These are phyloP conservation scores for Xylota sylvarum DNA, from an alignment of 2,888 invertebrate species.

Conservation along the genomic window DNA sequence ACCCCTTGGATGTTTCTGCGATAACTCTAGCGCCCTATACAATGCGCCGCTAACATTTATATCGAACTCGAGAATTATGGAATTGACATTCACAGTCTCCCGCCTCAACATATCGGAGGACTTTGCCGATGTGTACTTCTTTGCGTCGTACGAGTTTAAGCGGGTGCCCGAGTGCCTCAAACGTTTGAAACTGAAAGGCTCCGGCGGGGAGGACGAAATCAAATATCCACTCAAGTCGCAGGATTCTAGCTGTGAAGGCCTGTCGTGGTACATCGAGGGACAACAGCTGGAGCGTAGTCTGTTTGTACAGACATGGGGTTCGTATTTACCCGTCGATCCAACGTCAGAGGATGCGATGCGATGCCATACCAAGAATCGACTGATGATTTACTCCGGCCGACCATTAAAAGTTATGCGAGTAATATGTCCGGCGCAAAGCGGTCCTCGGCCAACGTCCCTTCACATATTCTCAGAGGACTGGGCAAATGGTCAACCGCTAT, in stretches of 20 bases:
- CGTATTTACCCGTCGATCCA: conserved; percentile 89
- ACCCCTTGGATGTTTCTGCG: conserved; percentile 92
- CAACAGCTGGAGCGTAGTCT: conserved; percentile 92
- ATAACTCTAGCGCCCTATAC: conserved; percentile 88
- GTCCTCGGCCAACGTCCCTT: conserved; percentile 88
- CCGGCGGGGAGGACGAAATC: conserved; percentile 89
- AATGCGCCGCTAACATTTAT: conserved; percentile 88
- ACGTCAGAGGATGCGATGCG: conserved; percentile 87
- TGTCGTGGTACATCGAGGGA: conserved; percentile 92
- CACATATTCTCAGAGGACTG: conserved; percentile 94
- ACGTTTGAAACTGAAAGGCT: conserved; percentile 87
- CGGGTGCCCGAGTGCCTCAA: conserved; percentile 88
- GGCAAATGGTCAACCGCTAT: conserved; percentile 85
- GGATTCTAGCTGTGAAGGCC: conserved; percentile 84
- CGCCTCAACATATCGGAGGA: conserved; percentile 92
- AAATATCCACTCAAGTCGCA: conserved; percentile 88
- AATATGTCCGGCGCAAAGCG: conserved; percentile 90
- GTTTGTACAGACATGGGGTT: conserved; percentile 93
- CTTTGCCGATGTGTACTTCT: conserved; percentile 92
- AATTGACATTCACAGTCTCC: conserved; percentile 91
- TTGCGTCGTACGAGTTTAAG: conserved; percentile 89
- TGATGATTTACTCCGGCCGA: conserved; percentile 92
- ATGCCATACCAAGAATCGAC: conserved; percentile 91
- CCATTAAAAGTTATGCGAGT: conserved; percentile 87
- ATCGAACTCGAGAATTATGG: conserved; percentile 89